phyloP scores from a whole-genome alignment of 2,113 vertebrate species.

The Campylorhamphus procurvoides region DNA sequence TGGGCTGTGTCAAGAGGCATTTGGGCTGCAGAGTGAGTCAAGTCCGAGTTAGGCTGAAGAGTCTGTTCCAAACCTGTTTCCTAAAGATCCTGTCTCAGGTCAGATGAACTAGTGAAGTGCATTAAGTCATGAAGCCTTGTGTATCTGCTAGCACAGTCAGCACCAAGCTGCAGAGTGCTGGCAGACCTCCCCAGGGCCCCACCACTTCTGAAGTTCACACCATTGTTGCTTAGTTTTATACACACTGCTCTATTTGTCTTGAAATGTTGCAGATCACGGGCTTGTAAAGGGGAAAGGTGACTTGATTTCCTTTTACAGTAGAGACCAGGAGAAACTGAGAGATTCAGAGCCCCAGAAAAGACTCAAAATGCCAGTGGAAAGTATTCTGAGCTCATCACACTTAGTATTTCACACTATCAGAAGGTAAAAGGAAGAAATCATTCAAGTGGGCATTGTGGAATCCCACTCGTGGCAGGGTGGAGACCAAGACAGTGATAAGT shows the following conservation, averaged over 20 bases:
- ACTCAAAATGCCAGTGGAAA: slow-evolving; percentile 30
- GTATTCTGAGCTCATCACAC: slow-evolving; percentile 14
- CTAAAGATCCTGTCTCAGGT: neutral
- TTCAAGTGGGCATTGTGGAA: slow-evolving; percentile 17
- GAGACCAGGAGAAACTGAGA: neutral
- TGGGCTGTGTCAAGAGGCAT: neutral
- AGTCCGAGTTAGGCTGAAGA: neutral
- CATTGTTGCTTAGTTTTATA: neutral
- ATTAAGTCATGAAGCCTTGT: neutral
- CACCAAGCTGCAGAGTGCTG: neutral
- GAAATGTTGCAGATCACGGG: neutral
- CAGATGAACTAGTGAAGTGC: neutral
- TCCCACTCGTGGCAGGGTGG: slow-evolving; percentile 3
- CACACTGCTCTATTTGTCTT: rapidly evolving
- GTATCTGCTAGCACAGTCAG: neutral
- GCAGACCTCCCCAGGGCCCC: neutral
- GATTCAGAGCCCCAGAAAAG: neutral
- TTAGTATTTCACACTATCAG: slow-evolving; percentile 3
- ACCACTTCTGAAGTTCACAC: neutral
- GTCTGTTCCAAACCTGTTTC: neutral
- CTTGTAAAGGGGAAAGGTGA: neutral
- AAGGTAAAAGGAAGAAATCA: slow-evolving; percentile 35
- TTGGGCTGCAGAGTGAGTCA: rapidly evolving
- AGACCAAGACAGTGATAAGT: neutral
- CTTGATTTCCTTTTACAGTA: neutral